Conservation (phyloP, 2,113 vertebrate genomes). For the Pterocles orientalis region DNA sequence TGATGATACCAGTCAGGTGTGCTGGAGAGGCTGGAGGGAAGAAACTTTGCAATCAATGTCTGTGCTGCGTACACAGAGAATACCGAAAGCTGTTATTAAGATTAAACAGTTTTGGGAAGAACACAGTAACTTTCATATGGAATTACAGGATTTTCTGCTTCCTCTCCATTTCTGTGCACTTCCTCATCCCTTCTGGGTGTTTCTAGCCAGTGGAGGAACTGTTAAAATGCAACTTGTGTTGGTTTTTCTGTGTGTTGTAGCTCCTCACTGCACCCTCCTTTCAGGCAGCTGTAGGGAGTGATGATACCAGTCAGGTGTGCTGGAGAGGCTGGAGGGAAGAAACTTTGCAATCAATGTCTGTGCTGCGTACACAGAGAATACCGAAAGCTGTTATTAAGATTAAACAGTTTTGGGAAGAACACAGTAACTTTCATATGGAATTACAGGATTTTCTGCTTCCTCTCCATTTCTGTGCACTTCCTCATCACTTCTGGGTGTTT, state of each 20-base stretch:
- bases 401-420: not conserved
- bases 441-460: not conserved
- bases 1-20: not conserved
- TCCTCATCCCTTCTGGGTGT: not conserved
- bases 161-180: not conserved
- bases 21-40: not conserved
- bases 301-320: not conserved
- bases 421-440: not conserved
- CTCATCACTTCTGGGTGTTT: not conserved
- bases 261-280: too few species aligned
- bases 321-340: not conserved
- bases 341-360: not conserved
- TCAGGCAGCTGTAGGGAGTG: too few species aligned
- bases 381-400: not conserved
- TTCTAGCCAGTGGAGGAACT: not conserved
- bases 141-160: not conserved
- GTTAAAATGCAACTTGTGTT: not conserved
- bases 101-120: not conserved
- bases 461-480: not conserved
- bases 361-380: not conserved
- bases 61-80: not conserved
- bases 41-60: not conserved
- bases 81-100: not conserved
- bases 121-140: not conserved
- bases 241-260: not conserved